Evolutionary conservation across 2,888 invertebrate species (phyloP).

Genomic region (Tetrapedia diversipes): DNA sequence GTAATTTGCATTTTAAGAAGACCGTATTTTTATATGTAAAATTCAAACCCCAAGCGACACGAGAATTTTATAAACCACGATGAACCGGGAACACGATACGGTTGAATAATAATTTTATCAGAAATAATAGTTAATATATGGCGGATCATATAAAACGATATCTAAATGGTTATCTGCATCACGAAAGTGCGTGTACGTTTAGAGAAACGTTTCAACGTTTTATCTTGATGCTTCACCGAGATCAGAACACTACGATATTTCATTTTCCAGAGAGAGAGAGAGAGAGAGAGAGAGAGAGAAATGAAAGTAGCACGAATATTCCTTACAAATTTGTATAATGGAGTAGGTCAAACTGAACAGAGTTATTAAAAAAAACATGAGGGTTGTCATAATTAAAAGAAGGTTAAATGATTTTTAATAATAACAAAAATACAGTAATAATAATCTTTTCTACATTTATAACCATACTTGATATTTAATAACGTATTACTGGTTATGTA

Average conservation of each 20-base stretch:
- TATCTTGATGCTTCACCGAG: constrained; percentile 26
- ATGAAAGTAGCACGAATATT: constrained; percentile 9
- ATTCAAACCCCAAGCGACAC: constrained; percentile 30
- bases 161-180: constrained; percentile 1
- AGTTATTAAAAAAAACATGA: no score
- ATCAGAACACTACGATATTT: constrained; percentile 30
- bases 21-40: not conserved
- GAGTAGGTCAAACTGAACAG: no score
- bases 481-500: no score
- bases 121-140: constrained; percentile 20
- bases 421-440: no score
- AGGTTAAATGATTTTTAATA: no score
- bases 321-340: no score
- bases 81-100: not conserved
- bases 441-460: no score
- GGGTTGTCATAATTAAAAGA: no score
- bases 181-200: constrained; percentile 7
- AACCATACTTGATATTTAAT: no score
- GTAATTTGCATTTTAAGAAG: not conserved
- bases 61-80: constrained; percentile 1
- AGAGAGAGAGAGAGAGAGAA: not conserved
- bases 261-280: not conserved
- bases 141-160: constrained; percentile 7
- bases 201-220: constrained; percentile 31
- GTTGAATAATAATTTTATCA: no score